phyloP scores from a whole-genome alignment of 1,140 invertebrate species.

The Laupala kohalensis region DNA sequence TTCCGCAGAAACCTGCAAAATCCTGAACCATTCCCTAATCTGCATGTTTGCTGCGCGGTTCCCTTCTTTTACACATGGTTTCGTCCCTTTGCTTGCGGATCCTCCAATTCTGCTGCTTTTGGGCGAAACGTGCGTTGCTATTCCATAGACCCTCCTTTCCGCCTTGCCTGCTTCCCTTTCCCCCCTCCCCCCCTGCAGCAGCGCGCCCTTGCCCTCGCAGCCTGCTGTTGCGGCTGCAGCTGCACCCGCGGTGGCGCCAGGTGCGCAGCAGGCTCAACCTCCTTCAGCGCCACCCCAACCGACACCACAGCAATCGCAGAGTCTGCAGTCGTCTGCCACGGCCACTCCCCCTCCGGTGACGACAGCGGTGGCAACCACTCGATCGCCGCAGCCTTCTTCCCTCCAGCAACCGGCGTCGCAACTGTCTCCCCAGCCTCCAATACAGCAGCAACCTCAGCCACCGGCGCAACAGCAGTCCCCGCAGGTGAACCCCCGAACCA shows the following conservation, averaged over 20 bases:
- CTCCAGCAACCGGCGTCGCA: conserved; percentile 4
- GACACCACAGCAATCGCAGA: conserved; percentile 20
- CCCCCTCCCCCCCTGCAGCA: neutral
- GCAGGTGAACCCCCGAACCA: conserved; percentile 75
- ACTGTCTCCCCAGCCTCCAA: neutral
- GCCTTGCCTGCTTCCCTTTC: neutral
- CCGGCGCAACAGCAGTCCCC: conserved; percentile 9
- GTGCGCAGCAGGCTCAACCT: conserved; percentile 27
- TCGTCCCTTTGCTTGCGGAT: too few relatives aligned
- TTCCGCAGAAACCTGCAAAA: too few relatives aligned
- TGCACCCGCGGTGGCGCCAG: too few relatives aligned
- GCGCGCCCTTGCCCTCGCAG: neutral
- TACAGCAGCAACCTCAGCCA: neutral
- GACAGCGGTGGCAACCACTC: conserved; percentile 20
- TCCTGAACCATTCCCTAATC: neutral
- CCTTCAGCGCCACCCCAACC: conserved; percentile 18
- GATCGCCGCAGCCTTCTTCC: neutral
- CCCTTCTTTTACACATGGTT: too few relatives aligned
- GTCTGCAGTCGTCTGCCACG: too few relatives aligned
- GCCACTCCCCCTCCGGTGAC: too few relatives aligned
- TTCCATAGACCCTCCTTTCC: neutral
- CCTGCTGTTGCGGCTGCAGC: conserved; percentile 20
- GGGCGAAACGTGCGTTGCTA: too few relatives aligned
- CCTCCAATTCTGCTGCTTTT: too few relatives aligned
- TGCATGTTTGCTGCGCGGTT: neutral